Percentiles rank a stretch among this genome's conserved stretches.
Conservation (phyloP, 2,113 vertebrate species). For the Coreoperca whiteheadi region DNA sequence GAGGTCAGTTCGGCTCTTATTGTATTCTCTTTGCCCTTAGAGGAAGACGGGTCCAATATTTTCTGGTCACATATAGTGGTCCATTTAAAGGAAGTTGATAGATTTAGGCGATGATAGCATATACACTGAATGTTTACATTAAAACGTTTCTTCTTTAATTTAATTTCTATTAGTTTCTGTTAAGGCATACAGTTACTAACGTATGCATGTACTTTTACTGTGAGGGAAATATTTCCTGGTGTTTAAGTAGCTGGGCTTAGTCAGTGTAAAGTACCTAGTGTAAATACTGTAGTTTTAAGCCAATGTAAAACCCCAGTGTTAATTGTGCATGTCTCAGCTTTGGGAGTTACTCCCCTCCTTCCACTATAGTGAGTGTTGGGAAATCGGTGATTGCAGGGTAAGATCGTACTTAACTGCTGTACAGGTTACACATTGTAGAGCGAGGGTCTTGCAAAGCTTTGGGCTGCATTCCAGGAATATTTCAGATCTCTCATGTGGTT, state of each 20-base stretch:
- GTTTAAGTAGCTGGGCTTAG: slow-evolving; percentile 3
- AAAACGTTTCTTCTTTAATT: not conserved
- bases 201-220: not conserved
- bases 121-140: not conserved
- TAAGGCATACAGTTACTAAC: not conserved
- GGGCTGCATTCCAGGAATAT: slow-evolving; percentile 74
- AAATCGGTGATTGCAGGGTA: slow-evolving; percentile 59
- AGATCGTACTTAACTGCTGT: slow-evolving; percentile 48
- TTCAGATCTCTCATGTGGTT: slow-evolving; percentile 70
- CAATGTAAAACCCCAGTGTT: slow-evolving; percentile 54
- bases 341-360: slow-evolving; percentile 33
- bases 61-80: not conserved
- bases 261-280: slow-evolving; percentile 8
- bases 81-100: not conserved
- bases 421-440: slow-evolving; percentile 61
- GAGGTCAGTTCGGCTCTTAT: slow-evolving; percentile 86
- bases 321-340: slow-evolving; percentile 42
- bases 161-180: not conserved
- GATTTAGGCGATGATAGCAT: not conserved
- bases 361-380: slow-evolving; percentile 39
- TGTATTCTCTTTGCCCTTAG: not conserved
- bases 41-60: not conserved
- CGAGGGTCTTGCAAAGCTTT: slow-evolving; percentile 57
- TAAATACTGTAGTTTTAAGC: slow-evolving; percentile 40
- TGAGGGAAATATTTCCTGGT: not conserved